Evolutionary conservation across 2,113 vertebrate species (phyloP), one percentile per base, ranked within the genome.

Genomic region (Anguilla rostrata): DNA sequence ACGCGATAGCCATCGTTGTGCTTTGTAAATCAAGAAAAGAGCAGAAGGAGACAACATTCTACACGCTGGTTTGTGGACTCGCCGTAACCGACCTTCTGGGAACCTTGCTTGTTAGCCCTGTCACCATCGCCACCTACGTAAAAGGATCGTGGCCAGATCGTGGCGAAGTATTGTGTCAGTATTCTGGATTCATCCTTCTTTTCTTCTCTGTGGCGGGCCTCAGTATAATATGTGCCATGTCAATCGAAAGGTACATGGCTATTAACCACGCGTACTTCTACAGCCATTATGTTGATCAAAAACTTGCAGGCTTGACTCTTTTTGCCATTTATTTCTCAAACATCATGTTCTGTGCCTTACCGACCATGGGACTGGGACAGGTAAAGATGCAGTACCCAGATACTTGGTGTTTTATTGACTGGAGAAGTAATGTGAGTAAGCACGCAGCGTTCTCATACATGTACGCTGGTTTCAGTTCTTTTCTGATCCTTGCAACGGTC

Each of bases 211-310:
- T 98, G 39, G 96, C 96, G 1, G 98, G 98, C n/a, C 97, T 99
- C 86, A 97, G 97, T 92, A 99, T 99, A 88, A 97, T 99, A 88
- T 99, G 98, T 34, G 97, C 97, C 75, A 99, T 99, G 98, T 99
- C 98, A 0, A 95, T 99, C 80, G 98, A 99, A 93, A 95, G 98
- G 85, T 99, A 97, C 93, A 89, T 99, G 93, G 98, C 98, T 78
- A 99, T 99, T 90, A 99, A 99, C 93, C 98, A 99, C 90, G 98
- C 98, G 29, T 99, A 98, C 87, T 97, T 99, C 94, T 99, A 99
- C 93, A 98, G 95, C 92, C 95, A 97, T 87, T 97, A 97, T 0
- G 95, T 99, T 92, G 97, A 98, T 94, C 97, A 98, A 86, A 96
- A 94, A 85, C 92, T 98, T 85, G 98, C 97, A 0, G 97, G 96